A percentile compares a stretch with the other conserved stretches of the same genome.
These are phyloP conservation scores for Pelmatolapia mariae DNA, from an alignment of 2,113 vertebrate genomes.

Conservation along the genomic window DNA sequence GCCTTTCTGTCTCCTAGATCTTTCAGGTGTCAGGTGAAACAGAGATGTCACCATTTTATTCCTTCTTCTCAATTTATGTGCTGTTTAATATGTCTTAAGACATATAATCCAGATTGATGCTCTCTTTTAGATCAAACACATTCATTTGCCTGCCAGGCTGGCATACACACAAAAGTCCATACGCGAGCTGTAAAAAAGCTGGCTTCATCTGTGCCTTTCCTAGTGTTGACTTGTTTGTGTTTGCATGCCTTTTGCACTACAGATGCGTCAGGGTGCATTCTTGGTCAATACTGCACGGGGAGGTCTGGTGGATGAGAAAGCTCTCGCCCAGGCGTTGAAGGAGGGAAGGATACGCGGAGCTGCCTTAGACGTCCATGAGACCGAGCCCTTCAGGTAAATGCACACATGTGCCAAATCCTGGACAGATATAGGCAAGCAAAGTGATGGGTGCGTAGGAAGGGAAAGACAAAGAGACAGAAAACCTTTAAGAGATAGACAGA, in stretches of 20 bases:
- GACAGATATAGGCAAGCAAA: neutral
- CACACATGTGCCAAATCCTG: neutral
- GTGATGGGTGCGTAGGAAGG: neutral
- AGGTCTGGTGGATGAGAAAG: constrained; percentile 97
- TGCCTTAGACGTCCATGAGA: constrained; percentile 93
- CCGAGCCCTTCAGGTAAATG: constrained; percentile 88
- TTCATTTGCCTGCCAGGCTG: neutral
- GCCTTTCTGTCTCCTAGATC: neutral
- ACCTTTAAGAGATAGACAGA: neutral
- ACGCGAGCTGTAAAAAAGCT: neutral
- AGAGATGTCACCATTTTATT: neutral
- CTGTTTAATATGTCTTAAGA: neutral
- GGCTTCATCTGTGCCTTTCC: neutral
- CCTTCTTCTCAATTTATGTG: neutral
- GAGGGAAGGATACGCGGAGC: constrained; percentile 97
- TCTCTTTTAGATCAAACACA: constrained; percentile 6
- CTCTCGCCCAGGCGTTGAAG: constrained; percentile 94
- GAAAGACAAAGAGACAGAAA: neutral
- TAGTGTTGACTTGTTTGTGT: neutral
- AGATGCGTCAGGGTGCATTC: constrained; percentile 99
- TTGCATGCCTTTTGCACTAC: neutral
- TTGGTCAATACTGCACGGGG: constrained; percentile 93
- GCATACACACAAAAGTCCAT: neutral
- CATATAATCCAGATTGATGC: neutral
- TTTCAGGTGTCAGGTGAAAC: constrained; percentile 6